phyloP scores from a whole-genome alignment of 2,797 vertebrate genomes.

The Hyperoplus lanceolatus region DNA sequence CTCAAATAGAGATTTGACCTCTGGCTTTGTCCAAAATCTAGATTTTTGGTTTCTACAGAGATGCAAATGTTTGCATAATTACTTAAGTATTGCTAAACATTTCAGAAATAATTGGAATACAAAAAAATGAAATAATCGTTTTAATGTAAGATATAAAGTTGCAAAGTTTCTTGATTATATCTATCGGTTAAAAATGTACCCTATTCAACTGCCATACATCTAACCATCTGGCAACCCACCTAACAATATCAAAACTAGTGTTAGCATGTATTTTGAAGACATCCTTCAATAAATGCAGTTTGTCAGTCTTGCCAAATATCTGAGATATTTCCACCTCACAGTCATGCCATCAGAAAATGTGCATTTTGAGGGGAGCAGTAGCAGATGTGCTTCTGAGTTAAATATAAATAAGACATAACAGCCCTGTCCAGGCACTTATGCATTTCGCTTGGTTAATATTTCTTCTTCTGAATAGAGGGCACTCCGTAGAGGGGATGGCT shows the following conservation, averaged over 20 bases:
- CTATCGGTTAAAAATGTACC: too few species aligned
- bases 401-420: slow-evolving; percentile 87
- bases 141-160: too few species aligned
- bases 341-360: slow-evolving; percentile 71
- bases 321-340: slow-evolving; percentile 70
- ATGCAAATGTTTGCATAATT: too few species aligned
- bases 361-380: slow-evolving; percentile 77
- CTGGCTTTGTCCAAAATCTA: too few species aligned
- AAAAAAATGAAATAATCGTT: too few species aligned
- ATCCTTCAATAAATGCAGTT: slow-evolving; percentile 66
- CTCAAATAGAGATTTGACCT: too few species aligned
- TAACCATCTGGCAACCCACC: slow-evolving; percentile 44
- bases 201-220: slow-evolving; percentile 27
- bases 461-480: slow-evolving; percentile 81
- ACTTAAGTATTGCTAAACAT: too few species aligned
- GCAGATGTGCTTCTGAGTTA: slow-evolving; percentile 80
- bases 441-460: slow-evolving; percentile 86
- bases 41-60: too few species aligned
- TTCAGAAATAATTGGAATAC: too few species aligned
- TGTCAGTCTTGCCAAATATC: slow-evolving; percentile 73
- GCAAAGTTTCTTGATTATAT: too few species aligned
- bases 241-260: slow-evolving; percentile 40
- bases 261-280: slow-evolving; percentile 54
- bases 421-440: slow-evolving; percentile 82
- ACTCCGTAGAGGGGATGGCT: slow-evolving; percentile 73